Evolutionary conservation across 2,113 vertebrate species (phyloP).

Genomic region (Hemiscyllium ocellatum): DNA sequence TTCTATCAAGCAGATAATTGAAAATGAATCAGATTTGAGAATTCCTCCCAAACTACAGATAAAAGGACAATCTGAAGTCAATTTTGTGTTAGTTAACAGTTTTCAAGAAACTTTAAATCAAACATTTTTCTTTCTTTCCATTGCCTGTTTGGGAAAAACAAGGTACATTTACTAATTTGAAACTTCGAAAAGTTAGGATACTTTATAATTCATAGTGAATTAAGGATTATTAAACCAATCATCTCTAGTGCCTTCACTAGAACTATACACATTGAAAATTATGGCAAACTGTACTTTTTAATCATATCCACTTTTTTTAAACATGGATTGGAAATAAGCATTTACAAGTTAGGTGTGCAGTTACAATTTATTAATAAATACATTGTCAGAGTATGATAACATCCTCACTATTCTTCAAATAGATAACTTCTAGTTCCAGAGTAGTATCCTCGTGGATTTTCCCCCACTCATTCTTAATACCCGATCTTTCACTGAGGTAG

Average conservation of each 20-base stretch:
- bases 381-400: background rate
- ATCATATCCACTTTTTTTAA: background rate
- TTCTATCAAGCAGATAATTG: constrained; percentile 4
- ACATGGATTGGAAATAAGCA: background rate
- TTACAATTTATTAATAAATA: background rate
- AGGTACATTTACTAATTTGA: background rate
- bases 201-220: background rate
- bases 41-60: constrained; percentile 16
- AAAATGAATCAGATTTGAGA: background rate
- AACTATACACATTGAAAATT: background rate
- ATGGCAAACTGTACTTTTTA: background rate
- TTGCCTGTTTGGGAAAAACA: no score
- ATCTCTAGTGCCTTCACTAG: background rate
- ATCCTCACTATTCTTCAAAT: background rate
- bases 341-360: background rate
- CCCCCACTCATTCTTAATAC: background rate
- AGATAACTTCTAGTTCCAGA: background rate
- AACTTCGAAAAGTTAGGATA: background rate
- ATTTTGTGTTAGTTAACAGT: background rate
- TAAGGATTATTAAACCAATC: background rate
- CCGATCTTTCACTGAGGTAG: background rate
- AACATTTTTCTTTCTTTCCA: background rate
- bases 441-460: background rate
- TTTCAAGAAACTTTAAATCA: constrained; percentile 16
- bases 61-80: background rate